Base-by-base conservation (phyloP, 2,797 vertebrate genomes). In the Rhinoraja longicauda region DNA sequence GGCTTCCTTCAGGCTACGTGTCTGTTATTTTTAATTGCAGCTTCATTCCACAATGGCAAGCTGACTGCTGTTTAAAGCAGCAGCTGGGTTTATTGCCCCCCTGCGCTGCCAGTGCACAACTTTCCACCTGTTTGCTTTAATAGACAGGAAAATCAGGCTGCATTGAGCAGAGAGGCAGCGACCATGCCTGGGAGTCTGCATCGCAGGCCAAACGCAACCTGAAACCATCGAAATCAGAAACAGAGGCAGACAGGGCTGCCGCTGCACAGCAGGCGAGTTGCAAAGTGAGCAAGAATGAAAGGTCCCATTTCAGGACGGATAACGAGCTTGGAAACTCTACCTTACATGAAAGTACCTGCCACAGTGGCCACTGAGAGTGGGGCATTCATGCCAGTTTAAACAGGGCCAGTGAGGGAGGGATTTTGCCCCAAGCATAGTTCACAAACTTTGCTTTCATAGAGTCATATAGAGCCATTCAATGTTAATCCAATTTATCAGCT, bases 11-110 rank as follows among this genome's bases (percentile, higher is more conserved):
- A 88, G 29, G 82, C 59, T 64, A 64, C 17, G 32, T 8, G 29
- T 62, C n/a, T n/a, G 57, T n/a, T 64, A 88, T 21, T 88, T 88
- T 67, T 88, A 88, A 64, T 88, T 88, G 62, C 84, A 67, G 59
- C 59, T 67, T 67, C 32, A 88, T 88, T 67, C n/a, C 84, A 88
- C 36, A 64, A 67, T 17, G 62, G n/a, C 62, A 36, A 67, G n/a
- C 10, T 36, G 59, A 88, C 59, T 67, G 59, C 15, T 67, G 17
- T 36, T 32, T 36, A 64, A 88, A 64, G 4, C 62, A 67, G 59
- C 64, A 62, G n/a, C 62, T 8, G n/a, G 59, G 59, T 15, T 67
- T 21, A 2, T 21, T n/a, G 17, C 5, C n/a, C 88, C 88, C n/a
- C 84, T 67, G 62, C 36, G 77, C 53, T 53, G 53, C 45, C 79